These are phyloP conservation scores for Drosophila anceps DNA, from an alignment of 2,888 invertebrate genomes.

Conservation along the genomic window DNA sequence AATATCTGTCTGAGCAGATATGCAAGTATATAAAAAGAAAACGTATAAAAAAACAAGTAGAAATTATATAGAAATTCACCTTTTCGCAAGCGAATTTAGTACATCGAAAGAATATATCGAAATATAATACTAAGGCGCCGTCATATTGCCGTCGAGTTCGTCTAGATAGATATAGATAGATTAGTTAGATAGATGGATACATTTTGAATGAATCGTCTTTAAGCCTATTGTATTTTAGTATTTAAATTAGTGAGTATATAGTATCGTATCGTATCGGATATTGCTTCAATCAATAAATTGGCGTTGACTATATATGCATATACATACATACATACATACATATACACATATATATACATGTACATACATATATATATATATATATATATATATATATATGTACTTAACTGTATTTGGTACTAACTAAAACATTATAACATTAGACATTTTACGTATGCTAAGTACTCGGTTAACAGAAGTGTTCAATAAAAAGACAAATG, in stretches of 20 bases:
- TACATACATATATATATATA: neutral
- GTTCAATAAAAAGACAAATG: neutral
- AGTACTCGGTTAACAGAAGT: conserved; percentile 35
- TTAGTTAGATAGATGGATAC: conserved; percentile 1
- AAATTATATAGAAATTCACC: conserved; percentile 14
- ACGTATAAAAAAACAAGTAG: conserved; percentile 7
- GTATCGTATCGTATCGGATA: conserved; percentile 15
- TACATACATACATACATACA: neutral
- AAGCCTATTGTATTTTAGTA: conserved; percentile 8
- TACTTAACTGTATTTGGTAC: conserved; percentile 4
- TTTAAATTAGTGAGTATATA: conserved; percentile 14
- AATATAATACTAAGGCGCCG: conserved; percentile 9
- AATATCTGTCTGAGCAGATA: conserved; percentile 46
- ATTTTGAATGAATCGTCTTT: conserved; percentile 15
- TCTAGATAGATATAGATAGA: conserved; percentile 3
- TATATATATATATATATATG: neutral
- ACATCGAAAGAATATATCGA: conserved; percentile 2
- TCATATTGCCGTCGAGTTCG: conserved; percentile 13
- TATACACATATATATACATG: neutral
- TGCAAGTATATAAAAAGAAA: conserved; percentile 44
- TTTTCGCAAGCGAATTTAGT: conserved; percentile 8
- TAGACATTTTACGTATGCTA: conserved; percentile 34
- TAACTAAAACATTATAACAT: conserved; percentile 38
- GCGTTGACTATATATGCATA: conserved; percentile 1
- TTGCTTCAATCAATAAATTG: conserved; percentile 29